Evolutionary conservation across 2,888 invertebrate species (phyloP).

Genomic region (Eulithis prunata): DNA sequence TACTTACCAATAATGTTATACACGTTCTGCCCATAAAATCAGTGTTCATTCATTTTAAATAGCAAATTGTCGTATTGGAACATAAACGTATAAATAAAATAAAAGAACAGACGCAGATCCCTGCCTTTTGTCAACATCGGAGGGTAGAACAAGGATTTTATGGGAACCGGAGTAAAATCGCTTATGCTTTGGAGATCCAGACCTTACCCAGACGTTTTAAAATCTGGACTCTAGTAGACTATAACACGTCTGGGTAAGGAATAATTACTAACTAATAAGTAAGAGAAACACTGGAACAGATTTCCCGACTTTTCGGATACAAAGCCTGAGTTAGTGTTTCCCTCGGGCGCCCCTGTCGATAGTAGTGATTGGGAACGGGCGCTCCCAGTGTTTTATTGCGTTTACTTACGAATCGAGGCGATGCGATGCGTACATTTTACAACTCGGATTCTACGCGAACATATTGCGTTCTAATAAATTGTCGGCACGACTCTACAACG

Average conservation of each 20-base stretch:
- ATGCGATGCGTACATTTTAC: slow-evolving; percentile 24
- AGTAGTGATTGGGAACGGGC: slow-evolving; percentile 64
- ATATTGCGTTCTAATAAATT: slow-evolving; percentile 23
- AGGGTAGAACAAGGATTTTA: neutral
- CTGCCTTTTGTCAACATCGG: neutral
- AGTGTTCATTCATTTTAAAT: slow-evolving; percentile 4
- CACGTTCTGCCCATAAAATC: neutral
- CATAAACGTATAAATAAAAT: neutral
- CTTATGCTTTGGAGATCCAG: neutral
- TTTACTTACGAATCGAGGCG: slow-evolving; percentile 43
- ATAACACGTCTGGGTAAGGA: no score
- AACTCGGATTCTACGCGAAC: slow-evolving; percentile 26
- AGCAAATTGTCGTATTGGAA: neutral
- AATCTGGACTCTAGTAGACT: no score
- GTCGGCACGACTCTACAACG: slow-evolving; percentile 17
- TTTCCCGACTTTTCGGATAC: slow-evolving; percentile 6
- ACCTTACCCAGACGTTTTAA: no score
- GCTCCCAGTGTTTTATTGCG: slow-evolving; percentile 58
- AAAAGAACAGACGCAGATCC: neutral
- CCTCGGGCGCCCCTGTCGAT: slow-evolving; percentile 62
- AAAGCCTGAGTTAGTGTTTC: slow-evolving; percentile 9
- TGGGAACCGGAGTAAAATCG: neutral
- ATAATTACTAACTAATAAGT: no score
- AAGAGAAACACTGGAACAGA: neutral
- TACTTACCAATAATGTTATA: slow-evolving; percentile 1